Evolutionary conservation across 2,888 invertebrate species (phyloP).

Genomic region (Pocota personata): DNA sequence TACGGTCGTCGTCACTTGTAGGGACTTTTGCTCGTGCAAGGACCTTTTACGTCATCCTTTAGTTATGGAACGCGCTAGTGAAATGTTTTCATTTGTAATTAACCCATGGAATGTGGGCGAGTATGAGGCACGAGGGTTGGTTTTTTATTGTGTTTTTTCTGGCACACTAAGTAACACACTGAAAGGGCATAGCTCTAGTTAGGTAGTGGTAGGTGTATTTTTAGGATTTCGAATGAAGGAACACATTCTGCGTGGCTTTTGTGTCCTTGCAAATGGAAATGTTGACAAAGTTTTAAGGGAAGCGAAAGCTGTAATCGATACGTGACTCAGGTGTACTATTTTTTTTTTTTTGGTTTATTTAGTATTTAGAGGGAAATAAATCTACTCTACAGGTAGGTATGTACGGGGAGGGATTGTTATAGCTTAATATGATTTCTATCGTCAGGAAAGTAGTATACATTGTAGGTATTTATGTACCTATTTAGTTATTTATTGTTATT

Average conservation of each 20-base stretch:
- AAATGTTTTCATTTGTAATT: conserved; percentile 65
- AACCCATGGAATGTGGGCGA: conserved; percentile 20
- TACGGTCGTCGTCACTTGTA: conserved; percentile 15
- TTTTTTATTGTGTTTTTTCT: neutral
- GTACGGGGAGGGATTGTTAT: neutral
- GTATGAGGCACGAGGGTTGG: neutral
- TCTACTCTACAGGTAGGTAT: neutral
- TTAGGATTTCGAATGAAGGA: conserved; percentile 36
- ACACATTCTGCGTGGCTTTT: conserved; percentile 45
- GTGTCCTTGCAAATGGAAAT: conserved; percentile 26
- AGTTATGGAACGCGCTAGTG: conserved; percentile 15
- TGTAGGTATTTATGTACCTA: too few species aligned
- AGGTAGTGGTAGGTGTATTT: conserved; percentile 41
- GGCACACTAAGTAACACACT: conserved; percentile 31
- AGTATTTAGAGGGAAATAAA: neutral
- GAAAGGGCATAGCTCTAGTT: conserved; percentile 17
- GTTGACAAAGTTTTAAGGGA: conserved; percentile 40
- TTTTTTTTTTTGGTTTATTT: neutral
- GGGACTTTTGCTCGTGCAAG: conserved; percentile 42
- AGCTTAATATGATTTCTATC: neutral
- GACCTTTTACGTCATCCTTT: conserved; percentile 62
- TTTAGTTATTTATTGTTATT: too few species aligned
- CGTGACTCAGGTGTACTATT: conserved; percentile 29
- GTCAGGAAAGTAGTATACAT: neutral
- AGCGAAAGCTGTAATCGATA: conserved; percentile 30